phyloP scores from a whole-genome alignment of 2,888 invertebrate species.

The Melinaea menophilus region DNA sequence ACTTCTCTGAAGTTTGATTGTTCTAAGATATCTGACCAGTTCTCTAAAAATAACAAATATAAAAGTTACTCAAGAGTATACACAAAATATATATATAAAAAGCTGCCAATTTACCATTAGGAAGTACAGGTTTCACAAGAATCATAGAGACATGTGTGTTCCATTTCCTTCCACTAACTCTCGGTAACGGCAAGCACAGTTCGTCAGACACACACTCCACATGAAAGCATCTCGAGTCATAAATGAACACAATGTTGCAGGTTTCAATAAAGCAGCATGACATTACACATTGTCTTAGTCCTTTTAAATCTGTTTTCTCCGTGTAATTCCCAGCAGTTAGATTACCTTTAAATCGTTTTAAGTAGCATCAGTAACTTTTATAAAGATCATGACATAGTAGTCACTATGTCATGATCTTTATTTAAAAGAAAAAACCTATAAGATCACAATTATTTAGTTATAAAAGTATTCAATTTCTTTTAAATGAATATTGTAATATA shows the following conservation, averaged over 20 bases:
- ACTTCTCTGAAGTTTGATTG: constrained; percentile 65
- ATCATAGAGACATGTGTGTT: constrained; percentile 85
- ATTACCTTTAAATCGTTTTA: constrained; percentile 55
- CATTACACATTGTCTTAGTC: constrained; percentile 81
- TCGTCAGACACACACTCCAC: constrained; percentile 85
- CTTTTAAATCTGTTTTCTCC: constrained; percentile 70
- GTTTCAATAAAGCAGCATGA: constrained; percentile 81
- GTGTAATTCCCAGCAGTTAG: constrained; percentile 80
- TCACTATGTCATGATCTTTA: no score
- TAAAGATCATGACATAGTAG: no score
- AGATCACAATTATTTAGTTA: no score
- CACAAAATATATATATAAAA: no score
- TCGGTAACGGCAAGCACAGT: constrained; percentile 82
- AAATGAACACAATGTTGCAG: constrained; percentile 89
- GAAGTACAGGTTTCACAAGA: constrained; percentile 83
- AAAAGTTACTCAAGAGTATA: no score
- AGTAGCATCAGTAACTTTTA: constrained; percentile 5
- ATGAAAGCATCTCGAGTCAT: constrained; percentile 86
- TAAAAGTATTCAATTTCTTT: no score
- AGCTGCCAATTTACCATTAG: constrained; percentile 60
- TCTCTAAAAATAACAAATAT: constrained; percentile 48
- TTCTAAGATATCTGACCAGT: constrained; percentile 71
- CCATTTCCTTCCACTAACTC: constrained; percentile 70
- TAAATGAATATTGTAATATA: no score
- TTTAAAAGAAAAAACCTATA: no score